Evolutionary conservation across 2,113 vertebrate species (phyloP).

Genomic region (Catagonus wagneri): DNA sequence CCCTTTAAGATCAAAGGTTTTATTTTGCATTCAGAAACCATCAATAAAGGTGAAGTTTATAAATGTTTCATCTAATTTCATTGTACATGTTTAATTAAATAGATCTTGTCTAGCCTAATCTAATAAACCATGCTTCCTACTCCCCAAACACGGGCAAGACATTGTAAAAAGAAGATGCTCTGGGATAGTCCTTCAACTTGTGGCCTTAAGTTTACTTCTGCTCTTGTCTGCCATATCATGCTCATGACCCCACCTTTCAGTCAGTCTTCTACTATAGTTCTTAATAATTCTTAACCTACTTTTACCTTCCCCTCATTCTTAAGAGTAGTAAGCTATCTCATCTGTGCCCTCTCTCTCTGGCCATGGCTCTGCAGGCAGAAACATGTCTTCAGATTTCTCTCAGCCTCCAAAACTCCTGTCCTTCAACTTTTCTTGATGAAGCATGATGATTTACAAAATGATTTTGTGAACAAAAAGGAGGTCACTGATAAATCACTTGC

Average conservation of each 20-base stretch:
- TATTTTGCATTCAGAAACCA: slow-evolving; percentile 2
- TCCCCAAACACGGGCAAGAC: background rate
- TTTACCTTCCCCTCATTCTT: background rate
- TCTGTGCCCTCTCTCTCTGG: background rate
- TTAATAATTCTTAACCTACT: background rate
- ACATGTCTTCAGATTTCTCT: background rate
- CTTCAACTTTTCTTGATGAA: background rate
- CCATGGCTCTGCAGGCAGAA: background rate
- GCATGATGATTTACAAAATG: background rate
- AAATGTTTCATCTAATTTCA: slow-evolving; percentile 32
- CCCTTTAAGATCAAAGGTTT: background rate
- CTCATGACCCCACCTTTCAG: background rate
- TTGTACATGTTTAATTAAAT: background rate
- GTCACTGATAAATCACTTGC: background rate
- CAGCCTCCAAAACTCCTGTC: background rate
- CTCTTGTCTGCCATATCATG: background rate
- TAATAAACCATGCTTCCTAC: background rate
- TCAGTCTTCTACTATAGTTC: background rate
- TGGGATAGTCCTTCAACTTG: background rate
- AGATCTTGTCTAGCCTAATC: background rate
- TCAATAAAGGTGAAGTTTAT: background rate
- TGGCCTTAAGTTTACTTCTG: background rate
- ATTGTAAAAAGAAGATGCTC: background rate
- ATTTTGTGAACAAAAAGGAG: background rate
- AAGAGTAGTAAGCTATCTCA: background rate